Conservation (phyloP, 2,888 invertebrate species). For the Cetonia aurata region DNA sequence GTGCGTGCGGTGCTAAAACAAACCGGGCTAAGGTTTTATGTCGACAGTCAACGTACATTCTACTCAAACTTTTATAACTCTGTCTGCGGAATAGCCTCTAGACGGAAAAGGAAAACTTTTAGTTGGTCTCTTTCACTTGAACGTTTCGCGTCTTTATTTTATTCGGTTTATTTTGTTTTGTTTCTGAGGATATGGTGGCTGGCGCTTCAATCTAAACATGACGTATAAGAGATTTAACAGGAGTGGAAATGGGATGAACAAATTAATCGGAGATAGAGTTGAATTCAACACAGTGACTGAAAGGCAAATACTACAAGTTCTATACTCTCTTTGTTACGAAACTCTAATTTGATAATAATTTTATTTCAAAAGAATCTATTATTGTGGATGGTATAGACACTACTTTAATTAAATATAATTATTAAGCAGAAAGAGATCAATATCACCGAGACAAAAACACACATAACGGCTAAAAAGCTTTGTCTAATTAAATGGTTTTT, state of each 20-base stretch:
- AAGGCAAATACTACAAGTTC: no score
- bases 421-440: not conserved
- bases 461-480: not conserved
- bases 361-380: no score
- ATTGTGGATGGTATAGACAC: no score
- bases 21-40: slow-evolving; percentile 49
- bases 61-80: slow-evolving; percentile 53
- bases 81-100: slow-evolving; percentile 48
- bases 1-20: slow-evolving; percentile 43
- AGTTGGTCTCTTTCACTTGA: slow-evolving; percentile 47
- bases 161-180: slow-evolving; percentile 19
- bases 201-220: not conserved
- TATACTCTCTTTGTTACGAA: no score
- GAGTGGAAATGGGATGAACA: no score
- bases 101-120: slow-evolving; percentile 48
- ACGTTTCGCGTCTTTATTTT: slow-evolving; percentile 20
- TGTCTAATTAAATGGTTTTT: slow-evolving; percentile 21
- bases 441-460: slow-evolving; percentile 5
- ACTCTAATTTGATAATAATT: no score
- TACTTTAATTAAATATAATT: slow-evolving; percentile 1
- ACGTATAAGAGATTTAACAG: no score
- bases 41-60: slow-evolving; percentile 50
- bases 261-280: no score
- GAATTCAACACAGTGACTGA: no score
- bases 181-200: slow-evolving; percentile 16